A percentile compares a stretch with the other conserved stretches of the same genome.
These are phyloP conservation scores for Boulengeromyrus knoepffleri DNA, from an alignment of 2,113 vertebrate genomes.

Conservation along the genomic window DNA sequence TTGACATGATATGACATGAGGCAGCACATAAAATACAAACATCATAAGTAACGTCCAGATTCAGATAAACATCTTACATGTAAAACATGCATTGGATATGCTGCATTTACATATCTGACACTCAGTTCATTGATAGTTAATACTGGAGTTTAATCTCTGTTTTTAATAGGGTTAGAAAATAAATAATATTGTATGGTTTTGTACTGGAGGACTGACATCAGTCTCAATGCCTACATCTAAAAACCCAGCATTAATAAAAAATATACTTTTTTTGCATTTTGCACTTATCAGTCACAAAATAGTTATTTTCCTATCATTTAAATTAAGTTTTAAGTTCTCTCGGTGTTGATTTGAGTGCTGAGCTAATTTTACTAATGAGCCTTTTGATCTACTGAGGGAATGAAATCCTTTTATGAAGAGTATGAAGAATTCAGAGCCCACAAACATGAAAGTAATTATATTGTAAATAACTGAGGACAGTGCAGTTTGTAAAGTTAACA, in stretches of 20 bases:
- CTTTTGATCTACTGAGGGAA: slow-evolving; percentile 4
- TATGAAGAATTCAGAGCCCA: not conserved
- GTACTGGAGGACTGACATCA: not conserved
- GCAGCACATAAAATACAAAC: not conserved
- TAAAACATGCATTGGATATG: not conserved
- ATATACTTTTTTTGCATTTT: not conserved
- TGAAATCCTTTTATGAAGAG: not conserved
- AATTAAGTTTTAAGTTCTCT: not conserved
- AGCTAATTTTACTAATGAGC: not conserved
- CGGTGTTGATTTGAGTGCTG: not conserved
- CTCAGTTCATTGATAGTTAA: not conserved
- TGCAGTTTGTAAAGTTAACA: not conserved
- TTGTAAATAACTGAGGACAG: not conserved
- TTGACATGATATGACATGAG: not conserved
- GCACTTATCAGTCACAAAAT: not conserved
- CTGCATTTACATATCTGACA: not conserved
- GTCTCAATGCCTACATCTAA: not conserved
- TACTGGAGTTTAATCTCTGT: not conserved
- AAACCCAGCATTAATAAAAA: not conserved
- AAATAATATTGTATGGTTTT: not conserved
- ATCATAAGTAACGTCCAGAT: not conserved
- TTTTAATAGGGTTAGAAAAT: not conserved
- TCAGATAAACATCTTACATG: not conserved
- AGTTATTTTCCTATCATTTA: not conserved
- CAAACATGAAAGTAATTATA: not conserved